Conservation (phyloP, 2,113 vertebrate genomes). For the Perognathus longimembris region DNA sequence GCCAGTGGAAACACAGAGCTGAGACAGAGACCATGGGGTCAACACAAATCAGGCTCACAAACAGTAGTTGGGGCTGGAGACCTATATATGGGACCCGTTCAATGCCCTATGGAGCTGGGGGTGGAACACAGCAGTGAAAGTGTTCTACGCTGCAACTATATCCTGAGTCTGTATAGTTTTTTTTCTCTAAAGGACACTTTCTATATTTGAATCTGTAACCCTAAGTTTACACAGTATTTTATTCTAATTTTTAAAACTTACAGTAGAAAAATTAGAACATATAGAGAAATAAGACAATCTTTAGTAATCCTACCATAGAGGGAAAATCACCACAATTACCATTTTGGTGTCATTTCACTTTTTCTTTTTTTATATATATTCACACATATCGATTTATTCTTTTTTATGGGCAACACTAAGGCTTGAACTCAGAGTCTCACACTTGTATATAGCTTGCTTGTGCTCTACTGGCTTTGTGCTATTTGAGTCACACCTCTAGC, state of each 20-base stretch:
- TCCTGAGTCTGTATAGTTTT: not conserved
- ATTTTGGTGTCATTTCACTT: not conserved
- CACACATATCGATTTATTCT: too few species aligned
- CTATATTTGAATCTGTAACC: not conserved
- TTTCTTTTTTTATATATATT: too few species aligned
- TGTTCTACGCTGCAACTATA: fast-evolving
- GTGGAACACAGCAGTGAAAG: not conserved
- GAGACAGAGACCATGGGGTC: not conserved
- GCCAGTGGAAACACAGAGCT: not conserved
- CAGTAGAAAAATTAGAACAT: constrained; percentile 26
- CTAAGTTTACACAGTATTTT: not conserved
- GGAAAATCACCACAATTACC: not conserved
- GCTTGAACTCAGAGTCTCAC: too few species aligned
- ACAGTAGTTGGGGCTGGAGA: not conserved
- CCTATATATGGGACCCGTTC: too few species aligned
- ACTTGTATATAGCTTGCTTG: too few species aligned
- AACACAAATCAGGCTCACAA: not conserved
- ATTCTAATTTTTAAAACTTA: not conserved
- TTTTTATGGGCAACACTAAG: too few species aligned
- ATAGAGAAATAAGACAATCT: not conserved
- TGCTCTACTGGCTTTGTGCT: too few species aligned
- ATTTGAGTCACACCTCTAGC: too few species aligned
- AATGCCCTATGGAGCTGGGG: not conserved
- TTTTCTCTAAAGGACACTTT: not conserved
- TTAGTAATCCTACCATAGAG: not conserved